Evolutionary conservation across 2,888 invertebrate species (phyloP).

Genomic region (Nephrocerus scutellatus): DNA sequence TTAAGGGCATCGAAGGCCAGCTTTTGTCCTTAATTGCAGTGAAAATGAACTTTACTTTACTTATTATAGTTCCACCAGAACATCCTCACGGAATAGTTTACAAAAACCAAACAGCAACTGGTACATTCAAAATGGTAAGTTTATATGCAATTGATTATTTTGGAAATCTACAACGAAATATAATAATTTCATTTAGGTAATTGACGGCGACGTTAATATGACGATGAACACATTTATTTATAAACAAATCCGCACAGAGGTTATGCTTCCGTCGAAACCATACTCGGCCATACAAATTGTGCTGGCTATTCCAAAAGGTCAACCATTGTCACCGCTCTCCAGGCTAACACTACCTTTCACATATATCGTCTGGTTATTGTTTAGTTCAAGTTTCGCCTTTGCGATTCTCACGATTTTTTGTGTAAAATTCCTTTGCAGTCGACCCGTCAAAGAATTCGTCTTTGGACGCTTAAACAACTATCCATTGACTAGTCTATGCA

Average conservation of each 20-base stretch:
- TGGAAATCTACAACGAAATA: background rate
- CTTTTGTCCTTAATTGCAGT: constrained; percentile 30
- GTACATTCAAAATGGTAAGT: constrained; percentile 34
- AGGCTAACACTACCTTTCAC: constrained; percentile 35
- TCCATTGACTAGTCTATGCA: constrained; percentile 32
- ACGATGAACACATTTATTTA: constrained; percentile 34
- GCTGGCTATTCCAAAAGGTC: constrained; percentile 32
- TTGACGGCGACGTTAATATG: constrained; percentile 32
- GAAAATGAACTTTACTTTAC: constrained; percentile 39
- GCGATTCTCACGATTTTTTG: constrained; percentile 24
- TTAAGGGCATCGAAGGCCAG: constrained; percentile 41
- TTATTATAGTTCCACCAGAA: constrained; percentile 19
- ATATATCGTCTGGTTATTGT: constrained; percentile 33
- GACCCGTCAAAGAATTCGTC: constrained; percentile 24
- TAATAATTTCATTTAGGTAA: constrained; percentile 23
- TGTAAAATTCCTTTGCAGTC: constrained; percentile 24
- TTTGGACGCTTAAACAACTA: constrained; percentile 30
- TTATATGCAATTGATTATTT: too few relatives aligned
- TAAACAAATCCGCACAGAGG: constrained; percentile 22
- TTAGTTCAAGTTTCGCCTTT: constrained; percentile 26
- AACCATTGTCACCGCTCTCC: constrained; percentile 28
- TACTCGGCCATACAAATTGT: constrained; percentile 32
- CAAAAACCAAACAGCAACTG: constrained; percentile 37
- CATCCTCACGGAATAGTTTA: constrained; percentile 26
- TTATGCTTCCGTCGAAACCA: constrained; percentile 31